A percentile compares a stretch with the other conserved stretches of the same genome.
Evolutionary conservation across 2,113 vertebrate genomes (phyloP).

Genomic region (Eleginops maclovinus): DNA sequence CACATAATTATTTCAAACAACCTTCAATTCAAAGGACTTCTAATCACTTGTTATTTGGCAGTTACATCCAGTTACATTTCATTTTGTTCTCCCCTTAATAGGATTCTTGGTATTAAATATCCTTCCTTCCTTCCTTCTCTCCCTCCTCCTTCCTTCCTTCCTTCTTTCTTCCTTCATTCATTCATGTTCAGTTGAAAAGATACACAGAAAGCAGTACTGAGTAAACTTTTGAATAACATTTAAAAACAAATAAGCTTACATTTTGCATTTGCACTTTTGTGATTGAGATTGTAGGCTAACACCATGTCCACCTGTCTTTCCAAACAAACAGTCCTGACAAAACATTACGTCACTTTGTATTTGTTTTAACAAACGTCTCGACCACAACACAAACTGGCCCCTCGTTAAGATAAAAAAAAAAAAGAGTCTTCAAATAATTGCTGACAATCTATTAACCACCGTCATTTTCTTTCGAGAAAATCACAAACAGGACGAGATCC

Average conservation of each 20-base stretch:
- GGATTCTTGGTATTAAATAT: conserved; percentile 55
- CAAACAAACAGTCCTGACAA: background rate
- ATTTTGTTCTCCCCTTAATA: conserved; percentile 32
- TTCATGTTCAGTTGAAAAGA: conserved; percentile 54
- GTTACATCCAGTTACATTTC: conserved; percentile 29
- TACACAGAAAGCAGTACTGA: conserved; percentile 32
- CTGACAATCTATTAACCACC: conserved; percentile 23
- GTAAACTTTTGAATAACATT: conserved; percentile 37
- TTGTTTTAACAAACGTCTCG: conserved; percentile 24
- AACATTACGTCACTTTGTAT: conserved; percentile 38
- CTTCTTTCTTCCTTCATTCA: conserved; percentile 43
- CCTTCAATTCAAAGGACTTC: conserved; percentile 15
- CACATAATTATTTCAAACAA: conserved; percentile 24
- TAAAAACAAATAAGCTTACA: conserved; percentile 6
- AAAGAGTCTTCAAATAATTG: conserved; percentile 45
- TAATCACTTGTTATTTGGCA: conserved; percentile 32
- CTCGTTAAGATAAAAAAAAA: background rate
- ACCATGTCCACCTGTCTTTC: conserved; percentile 48
- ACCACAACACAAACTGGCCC: conserved; percentile 11
- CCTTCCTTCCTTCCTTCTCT: conserved; percentile 3
- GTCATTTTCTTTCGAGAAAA: conserved; percentile 53
- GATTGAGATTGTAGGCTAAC: background rate
- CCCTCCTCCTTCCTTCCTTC: background rate
- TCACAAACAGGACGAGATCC: conserved; percentile 85
- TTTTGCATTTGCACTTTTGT: background rate